These are phyloP conservation scores for Paramuricea clavata DNA, from an alignment of 92 coral and sea anemone species.

Conservation along the genomic window DNA sequence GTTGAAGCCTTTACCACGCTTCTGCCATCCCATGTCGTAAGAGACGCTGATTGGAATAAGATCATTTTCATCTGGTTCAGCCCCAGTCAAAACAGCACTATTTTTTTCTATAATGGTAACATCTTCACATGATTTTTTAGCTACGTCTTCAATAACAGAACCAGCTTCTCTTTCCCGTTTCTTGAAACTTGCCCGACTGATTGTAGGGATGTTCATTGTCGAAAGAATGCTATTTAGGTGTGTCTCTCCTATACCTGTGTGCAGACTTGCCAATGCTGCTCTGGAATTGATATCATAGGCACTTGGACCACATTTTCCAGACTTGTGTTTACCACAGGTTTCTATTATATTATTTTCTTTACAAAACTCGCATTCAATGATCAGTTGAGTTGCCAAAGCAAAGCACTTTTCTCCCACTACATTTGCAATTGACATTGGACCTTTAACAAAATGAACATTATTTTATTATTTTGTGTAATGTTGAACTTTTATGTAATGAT, in stretches of 20 bases:
- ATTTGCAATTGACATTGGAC: constrained; percentile 13
- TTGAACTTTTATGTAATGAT: no score
- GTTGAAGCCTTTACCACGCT: constrained; percentile 54
- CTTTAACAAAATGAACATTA: background rate
- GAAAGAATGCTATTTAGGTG: constrained; percentile 12
- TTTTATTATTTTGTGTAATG: background rate
- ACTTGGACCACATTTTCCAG: constrained; percentile 3
- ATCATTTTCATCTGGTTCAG: no score
- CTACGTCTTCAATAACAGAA: background rate
- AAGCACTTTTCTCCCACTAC: background rate
- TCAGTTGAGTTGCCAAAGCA: constrained; percentile 10
- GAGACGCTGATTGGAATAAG: no score
- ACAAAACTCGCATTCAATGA: constrained; percentile 4
- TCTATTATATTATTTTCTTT: background rate
- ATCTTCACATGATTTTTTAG: background rate
- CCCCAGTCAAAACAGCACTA: no score
- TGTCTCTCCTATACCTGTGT: constrained; percentile 24
- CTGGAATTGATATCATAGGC: constrained; percentile 13
- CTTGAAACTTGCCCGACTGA: constrained; percentile 8
- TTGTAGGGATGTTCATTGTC: constrained; percentile 7
- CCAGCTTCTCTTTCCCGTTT: constrained; percentile 3
- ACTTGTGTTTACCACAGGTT: background rate
- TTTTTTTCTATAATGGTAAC: background rate
- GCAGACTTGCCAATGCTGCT: constrained; percentile 6
- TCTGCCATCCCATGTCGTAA: background rate